phyloP scores from a whole-genome alignment of 2,888 invertebrate species.

The Oscheius sp. region DNA sequence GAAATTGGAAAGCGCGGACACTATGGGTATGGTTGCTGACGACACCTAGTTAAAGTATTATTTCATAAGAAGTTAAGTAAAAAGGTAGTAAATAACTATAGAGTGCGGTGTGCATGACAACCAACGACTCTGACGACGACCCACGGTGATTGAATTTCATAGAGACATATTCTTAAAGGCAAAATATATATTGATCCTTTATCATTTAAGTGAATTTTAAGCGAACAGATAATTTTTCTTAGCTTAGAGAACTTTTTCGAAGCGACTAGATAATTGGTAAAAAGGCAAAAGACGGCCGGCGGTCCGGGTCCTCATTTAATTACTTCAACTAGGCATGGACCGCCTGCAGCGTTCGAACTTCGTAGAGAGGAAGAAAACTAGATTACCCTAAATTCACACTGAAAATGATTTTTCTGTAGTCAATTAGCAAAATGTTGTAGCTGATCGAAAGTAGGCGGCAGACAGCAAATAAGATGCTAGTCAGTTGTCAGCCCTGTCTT shows the following conservation, averaged over 20 bases:
- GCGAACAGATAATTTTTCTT: conserved; percentile 2
- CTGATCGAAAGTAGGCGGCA: too few species aligned
- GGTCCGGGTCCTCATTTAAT: conserved; percentile 28
- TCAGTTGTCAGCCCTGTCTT: conserved; percentile 13
- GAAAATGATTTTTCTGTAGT: conserved; percentile 3
- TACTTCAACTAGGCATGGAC: conserved; percentile 25
- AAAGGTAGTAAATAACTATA: conserved; percentile 6
- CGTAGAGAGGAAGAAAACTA: too few species aligned
- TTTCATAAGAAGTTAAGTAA: neutral
- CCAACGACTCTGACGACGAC: conserved; percentile 16
- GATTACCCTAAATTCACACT: conserved; percentile 16
- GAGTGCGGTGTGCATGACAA: conserved; percentile 30
- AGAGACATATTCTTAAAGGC: conserved; percentile 14
- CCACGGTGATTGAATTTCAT: conserved; percentile 30
- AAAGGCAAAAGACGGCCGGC: conserved; percentile 30
- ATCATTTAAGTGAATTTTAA: neutral
- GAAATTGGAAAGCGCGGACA: neutral
- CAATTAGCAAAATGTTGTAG: conserved; percentile 16
- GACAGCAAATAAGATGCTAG: too few species aligned
- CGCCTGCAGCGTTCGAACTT: conserved; percentile 14
- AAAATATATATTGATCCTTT: conserved; percentile 10
- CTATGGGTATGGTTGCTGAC: neutral
- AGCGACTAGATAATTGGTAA: conserved; percentile 18
- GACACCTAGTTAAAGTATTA: neutral
- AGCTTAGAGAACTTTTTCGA: neutral